These are phyloP conservation scores for Scomber japonicus DNA, from an alignment of 2,113 vertebrate genomes.

Conservation along the genomic window DNA sequence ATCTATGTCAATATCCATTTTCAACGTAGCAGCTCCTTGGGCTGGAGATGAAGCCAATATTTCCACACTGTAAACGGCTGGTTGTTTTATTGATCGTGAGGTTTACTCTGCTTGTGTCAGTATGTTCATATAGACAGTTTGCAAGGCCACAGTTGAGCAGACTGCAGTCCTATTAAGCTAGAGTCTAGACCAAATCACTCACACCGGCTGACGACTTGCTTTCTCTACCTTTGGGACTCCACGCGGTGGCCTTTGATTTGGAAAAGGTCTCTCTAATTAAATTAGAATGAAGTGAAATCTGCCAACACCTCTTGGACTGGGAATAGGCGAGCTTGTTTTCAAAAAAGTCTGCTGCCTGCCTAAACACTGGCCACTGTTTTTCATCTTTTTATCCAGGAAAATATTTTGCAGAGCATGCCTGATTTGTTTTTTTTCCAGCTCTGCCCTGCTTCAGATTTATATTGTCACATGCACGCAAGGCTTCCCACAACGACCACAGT, in stretches of 20 bases:
- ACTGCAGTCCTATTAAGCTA: slow-evolving; percentile 40
- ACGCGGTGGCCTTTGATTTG: slow-evolving; percentile 61
- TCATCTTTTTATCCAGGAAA: slow-evolving; percentile 41
- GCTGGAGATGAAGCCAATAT: slow-evolving; percentile 38
- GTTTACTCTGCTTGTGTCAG: slow-evolving; percentile 33
- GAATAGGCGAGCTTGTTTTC: slow-evolving; percentile 44
- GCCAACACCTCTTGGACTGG: slow-evolving; percentile 50
- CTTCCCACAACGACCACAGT: slow-evolving; percentile 7
- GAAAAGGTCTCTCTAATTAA: slow-evolving; percentile 59
- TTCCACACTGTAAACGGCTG: slow-evolving; percentile 44
- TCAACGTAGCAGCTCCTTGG: slow-evolving; percentile 16
- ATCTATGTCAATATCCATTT: slow-evolving; percentile 61
- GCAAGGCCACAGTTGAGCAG: slow-evolving; percentile 33
- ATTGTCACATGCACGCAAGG: slow-evolving; percentile 20
- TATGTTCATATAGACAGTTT: slow-evolving; percentile 43
- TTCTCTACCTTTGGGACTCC: slow-evolving; percentile 54
- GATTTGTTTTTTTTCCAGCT: slow-evolving; percentile 16
- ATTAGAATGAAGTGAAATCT: slow-evolving; percentile 48
- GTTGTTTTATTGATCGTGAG: slow-evolving; percentile 56
- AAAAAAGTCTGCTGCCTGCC: slow-evolving; percentile 30
- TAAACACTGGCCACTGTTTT: slow-evolving; percentile 35
- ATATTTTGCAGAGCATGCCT: slow-evolving; percentile 24
- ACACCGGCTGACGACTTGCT: slow-evolving; percentile 22
- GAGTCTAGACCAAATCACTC: slow-evolving; percentile 60
- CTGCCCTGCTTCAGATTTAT: slow-evolving; percentile 17